Evolutionary conservation across 2,888 invertebrate genomes (phyloP), one percentile per base, ranked within the genome.

Genomic region (Actias luna): DNA sequence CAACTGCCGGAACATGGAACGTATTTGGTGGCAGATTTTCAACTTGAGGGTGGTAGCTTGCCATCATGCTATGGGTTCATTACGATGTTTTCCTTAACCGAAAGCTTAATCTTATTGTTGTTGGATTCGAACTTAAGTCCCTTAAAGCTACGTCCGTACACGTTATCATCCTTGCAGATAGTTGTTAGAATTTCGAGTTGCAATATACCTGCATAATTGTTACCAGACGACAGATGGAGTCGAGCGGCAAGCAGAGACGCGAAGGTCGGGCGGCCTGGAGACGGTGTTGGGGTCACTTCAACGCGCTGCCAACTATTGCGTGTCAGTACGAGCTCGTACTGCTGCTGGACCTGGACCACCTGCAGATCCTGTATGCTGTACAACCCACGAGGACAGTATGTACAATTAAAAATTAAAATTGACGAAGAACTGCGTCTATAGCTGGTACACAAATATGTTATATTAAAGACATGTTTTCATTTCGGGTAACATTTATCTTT

Each of bases 281-380:
- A 95, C 95, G 1, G 95, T 95, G 76, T 86, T 97, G 68, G 95
- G 95, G 77, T 94, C 95, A 0, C 88, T 97, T 65, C 94, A 95
- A 73, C 96, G 97, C 76, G 97, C 95, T 70, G 96, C 97, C 33
- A 98, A 97, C 92, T 98, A 98, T 89, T 97, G 97, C 63, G 92
- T 98, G 64, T 93, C 95, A 69, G 95, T 97, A 8, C 89, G 97
- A 74, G 97, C 97, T 3, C 95, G 95, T 73, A 97, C 97, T 0
- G 94, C 95, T 25, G 96, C 96, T n/a, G 98, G 98, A 0, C 95
- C 97, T 73, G 98, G 98, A 0, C 94, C 96, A 27, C 90, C 96
- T 61, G 95, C 96, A 70, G 85, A 93, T 50, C 94, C 96, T 4
- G 92, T 96, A 63, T 95, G 94, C 84, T 97, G 98, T 82, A 91